Conservation (phyloP, 2,797 vertebrate genomes). For the Chanos chanos region DNA sequence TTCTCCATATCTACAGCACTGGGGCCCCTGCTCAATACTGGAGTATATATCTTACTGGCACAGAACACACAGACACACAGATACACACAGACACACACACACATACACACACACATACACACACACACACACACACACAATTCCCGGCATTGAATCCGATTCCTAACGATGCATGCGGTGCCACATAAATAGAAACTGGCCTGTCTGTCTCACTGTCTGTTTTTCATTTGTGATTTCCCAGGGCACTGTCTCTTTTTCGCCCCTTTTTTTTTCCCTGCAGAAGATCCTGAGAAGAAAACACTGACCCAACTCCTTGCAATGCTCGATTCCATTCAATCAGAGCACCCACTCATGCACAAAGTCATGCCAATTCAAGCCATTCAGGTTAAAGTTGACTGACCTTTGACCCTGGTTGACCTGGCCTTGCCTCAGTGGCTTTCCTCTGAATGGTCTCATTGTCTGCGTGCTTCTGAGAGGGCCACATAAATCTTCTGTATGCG, state of each 20-base stretch:
- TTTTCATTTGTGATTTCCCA: slow-evolving; percentile 54
- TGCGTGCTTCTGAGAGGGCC: slow-evolving; percentile 30
- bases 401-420: slow-evolving; percentile 45
- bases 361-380: slow-evolving; percentile 55
- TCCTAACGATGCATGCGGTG: slow-evolving; percentile 21
- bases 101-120: too few relatives aligned
- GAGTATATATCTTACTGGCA: too few relatives aligned
- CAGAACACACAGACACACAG: too few relatives aligned
- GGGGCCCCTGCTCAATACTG: too few relatives aligned
- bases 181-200: slow-evolving; percentile 1
- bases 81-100: too few relatives aligned
- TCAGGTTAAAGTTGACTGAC: slow-evolving; percentile 61
- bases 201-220: slow-evolving; percentile 36
- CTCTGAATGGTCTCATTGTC: slow-evolving; percentile 55
- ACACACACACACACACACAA: too few relatives aligned
- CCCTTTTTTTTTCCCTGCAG: background rate
- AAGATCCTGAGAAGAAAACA: slow-evolving; percentile 50
- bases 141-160: slow-evolving; percentile 15
- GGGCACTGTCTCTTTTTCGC: slow-evolving; percentile 43
- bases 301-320: slow-evolving; percentile 57
- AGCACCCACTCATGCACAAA: slow-evolving; percentile 61
- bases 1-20: too few relatives aligned
- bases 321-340: slow-evolving; percentile 57
- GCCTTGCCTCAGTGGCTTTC: slow-evolving; percentile 42
- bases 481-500: slow-evolving; percentile 58